Evolutionary conservation across 1,140 invertebrate species (phyloP), one percentile per base, ranked within the genome.

Genomic region (Diploscapter pachys): DNA sequence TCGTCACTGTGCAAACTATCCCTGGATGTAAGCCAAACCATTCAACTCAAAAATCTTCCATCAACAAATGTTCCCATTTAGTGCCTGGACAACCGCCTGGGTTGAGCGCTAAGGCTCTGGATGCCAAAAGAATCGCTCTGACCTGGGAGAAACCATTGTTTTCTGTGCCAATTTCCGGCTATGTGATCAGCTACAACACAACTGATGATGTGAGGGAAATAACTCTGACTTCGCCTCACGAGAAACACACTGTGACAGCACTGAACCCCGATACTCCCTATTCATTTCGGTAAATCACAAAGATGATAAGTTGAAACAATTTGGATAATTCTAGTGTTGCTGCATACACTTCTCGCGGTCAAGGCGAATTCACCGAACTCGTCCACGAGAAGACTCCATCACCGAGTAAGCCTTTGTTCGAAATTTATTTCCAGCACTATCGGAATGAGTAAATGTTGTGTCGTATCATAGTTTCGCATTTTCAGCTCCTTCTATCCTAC

Each of bases 1-100:
- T 78, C n/a, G 80, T 77, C 52, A 78, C 79, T 4, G 80, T 80
- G 4, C 59, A 70, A 8, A 80, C 80, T 2, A 80, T 70, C 51
- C 71, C 72, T 62, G 80, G 80, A 67, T 66, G 78, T 79, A n/a
- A 77, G 78, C 62, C 5, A 50, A 50, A 4, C 11, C 49, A 4
- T 31, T 72, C 3, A 2, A 49, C n/a, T 0, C 31, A 31, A 31
- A 31, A 31, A 31, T 31, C 31, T 31, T 31, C 31, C 31, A 31
- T 4, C 6, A 65, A 31, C 61, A 59, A 62, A 79, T 11, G 2
- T 9, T n/a, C 11, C 31, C 51, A 78, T 79, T 61, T 62, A 79
- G 78, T 80, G 31, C 79, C 79, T 48, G 79, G 79, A 3, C 78
- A 80, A 53, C 78, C 78, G 2, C 51, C 64, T 4, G 59, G 65